Evolutionary conservation across 2,888 invertebrate species (phyloP), one percentile per base, ranked within the genome.

Genomic region (Pheosia gnoma): DNA sequence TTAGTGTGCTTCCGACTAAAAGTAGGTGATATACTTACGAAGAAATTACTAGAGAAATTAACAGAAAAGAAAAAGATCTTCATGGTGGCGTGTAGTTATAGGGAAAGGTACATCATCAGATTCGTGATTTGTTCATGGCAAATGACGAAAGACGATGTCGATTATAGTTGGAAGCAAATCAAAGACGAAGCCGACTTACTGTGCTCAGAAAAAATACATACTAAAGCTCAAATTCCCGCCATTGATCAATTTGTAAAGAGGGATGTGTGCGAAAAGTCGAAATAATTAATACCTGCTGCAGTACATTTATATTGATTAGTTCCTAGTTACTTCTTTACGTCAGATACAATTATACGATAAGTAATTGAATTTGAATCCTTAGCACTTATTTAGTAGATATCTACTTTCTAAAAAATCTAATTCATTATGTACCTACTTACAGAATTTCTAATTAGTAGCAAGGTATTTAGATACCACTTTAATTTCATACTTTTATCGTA

Each of bases 1-100:
- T 92, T 99, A 37, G 97, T 99, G 6, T 99, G 98, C 82, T 99
- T 99, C 86, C 94, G 98, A 78, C 87, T 98, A 45, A 97, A 96
- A 91, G 96, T 95, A 0, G 95, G 95, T 0, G 96, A 98, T 83
- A 90, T 89, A 51, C 78, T 95, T 5, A 98, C 97, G 0, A 96
- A 96, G 76, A 87, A 94, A 55, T 88, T 99, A 43, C 83, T 98
- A 58, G 96, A 96, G 61, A 95, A 94, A 60, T 91, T 99, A 57
- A 97, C 96, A 68, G 95, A 95, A 49, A 95, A 96, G 62, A 97
- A 96, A 76, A 95, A 96, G 69, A 95, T 99, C 61, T 98, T 97
- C 80, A 94, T 98, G 83, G 96, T 98, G 52, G 96, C 98, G 5
- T 96, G 97, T 3, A 95, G 94, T 56, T 95, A 96, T 71, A 94